Conservation (phyloP, 2,888 invertebrate genomes). For the Drosophila mayaguana region DNA sequence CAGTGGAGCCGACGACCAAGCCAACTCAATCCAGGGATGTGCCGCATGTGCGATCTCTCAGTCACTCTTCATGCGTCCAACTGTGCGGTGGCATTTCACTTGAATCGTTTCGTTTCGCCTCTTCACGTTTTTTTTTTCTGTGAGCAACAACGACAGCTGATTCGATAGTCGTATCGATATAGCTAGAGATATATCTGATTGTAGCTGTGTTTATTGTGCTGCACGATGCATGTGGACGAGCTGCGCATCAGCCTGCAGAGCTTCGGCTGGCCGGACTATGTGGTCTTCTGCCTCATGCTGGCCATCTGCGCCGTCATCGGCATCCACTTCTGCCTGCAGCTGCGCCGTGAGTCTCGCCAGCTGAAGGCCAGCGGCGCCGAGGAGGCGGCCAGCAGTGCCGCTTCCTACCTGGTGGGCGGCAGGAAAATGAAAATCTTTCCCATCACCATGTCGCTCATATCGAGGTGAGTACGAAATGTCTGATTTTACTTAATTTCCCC, state of each 20-base stretch:
- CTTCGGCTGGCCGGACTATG: constrained; percentile 91
- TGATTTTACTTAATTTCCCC: no score
- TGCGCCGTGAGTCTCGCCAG: constrained; percentile 85
- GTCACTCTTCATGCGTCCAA: constrained; percentile 68
- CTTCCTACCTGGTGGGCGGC: constrained; percentile 88
- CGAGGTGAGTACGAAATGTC: constrained; percentile 86
- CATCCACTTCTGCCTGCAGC: constrained; percentile 92
- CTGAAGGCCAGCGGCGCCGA: constrained; percentile 73
- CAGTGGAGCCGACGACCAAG: constrained; percentile 26
- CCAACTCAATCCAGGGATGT: constrained; percentile 17
- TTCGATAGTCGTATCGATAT: constrained; percentile 1
- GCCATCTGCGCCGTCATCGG: constrained; percentile 91
- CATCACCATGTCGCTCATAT: constrained; percentile 90
- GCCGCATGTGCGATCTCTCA: constrained; percentile 37
- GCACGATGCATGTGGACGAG: constrained; percentile 82
- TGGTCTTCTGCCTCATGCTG: constrained; percentile 92
- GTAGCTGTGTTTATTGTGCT: background rate
- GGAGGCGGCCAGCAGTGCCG: constrained; percentile 85
- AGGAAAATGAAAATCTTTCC: constrained; percentile 89
- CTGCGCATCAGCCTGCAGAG: constrained; percentile 86
- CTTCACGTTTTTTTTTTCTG: constrained; percentile 2
- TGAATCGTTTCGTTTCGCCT: background rate
- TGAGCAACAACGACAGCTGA: constrained; percentile 5
- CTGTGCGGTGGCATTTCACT: constrained; percentile 46
- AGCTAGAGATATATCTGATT: background rate